A percentile compares a stretch with the other conserved stretches of the same genome.
Conservation (phyloP, 2,113 vertebrate genomes). For the Uropsilus gracilis region DNA sequence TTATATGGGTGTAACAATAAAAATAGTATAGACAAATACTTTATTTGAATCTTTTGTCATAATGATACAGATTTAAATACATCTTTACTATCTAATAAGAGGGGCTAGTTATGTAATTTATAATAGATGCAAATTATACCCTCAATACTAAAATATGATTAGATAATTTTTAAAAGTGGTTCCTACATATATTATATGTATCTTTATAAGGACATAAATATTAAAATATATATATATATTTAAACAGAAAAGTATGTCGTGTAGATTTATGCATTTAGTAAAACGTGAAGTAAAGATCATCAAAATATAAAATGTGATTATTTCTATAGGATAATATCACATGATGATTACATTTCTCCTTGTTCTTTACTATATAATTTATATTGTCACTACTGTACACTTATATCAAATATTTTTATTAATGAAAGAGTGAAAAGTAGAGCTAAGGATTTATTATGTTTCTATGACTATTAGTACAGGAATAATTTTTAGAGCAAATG, state of each 20-base stretch:
- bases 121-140: not conserved
- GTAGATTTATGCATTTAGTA: not conserved
- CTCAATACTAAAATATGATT: not conserved
- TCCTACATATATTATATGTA: not conserved
- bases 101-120: not conserved
- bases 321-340: not conserved
- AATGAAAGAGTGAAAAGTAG: not conserved
- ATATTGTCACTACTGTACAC: not conserved
- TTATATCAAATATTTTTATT: not conserved
- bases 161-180: not conserved
- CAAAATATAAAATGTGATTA: not conserved
- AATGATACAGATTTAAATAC: not conserved
- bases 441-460: not conserved
- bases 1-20: not conserved
- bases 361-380: not conserved
- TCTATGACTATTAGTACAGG: not conserved
- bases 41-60: not conserved
- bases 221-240: not conserved
- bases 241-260: not conserved
- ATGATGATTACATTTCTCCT: not conserved
- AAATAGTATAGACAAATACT: not conserved
- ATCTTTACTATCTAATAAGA: not conserved
- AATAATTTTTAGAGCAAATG: not conserved
- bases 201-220: not conserved
- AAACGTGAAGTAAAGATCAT: not conserved